Evolutionary conservation across 2,888 invertebrate species (phyloP).

Genomic region (Eilema griseolum): DNA sequence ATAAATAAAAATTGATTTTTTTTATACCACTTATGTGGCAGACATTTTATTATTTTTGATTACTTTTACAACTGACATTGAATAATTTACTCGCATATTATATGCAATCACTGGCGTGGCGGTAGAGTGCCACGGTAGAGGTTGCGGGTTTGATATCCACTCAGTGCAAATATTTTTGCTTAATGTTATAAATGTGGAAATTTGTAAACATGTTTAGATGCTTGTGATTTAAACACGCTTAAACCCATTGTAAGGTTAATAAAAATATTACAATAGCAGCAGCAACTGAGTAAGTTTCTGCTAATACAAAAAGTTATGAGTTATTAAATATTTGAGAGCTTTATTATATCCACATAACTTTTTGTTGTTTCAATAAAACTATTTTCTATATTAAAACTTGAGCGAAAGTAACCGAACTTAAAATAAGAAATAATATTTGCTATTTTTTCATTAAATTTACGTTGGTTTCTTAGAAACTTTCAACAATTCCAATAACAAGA

Average conservation of each 20-base stretch:
- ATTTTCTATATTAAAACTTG: background rate
- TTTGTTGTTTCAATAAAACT: background rate
- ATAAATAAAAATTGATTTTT: no score
- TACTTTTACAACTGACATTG: no score
- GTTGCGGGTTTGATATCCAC: background rate
- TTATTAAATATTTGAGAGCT: background rate
- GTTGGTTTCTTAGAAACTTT: conserved; percentile 15
- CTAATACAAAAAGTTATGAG: background rate
- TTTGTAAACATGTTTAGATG: no score
- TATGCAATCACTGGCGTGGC: no score
- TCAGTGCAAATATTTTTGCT: background rate
- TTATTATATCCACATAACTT: background rate
- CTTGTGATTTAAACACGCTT: no score
- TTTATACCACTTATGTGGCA: no score
- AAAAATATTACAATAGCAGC: no score
- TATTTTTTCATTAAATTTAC: background rate
- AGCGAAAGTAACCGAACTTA: background rate
- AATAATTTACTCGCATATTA: background rate
- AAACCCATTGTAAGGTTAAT: no score
- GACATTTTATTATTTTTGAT: no score
- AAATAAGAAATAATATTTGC: background rate
- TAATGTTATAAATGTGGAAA: no score
- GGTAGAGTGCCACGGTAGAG: background rate
- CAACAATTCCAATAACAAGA: conserved; percentile 23
- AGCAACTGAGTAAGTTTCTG: no score